Percentiles rank a stretch among this genome's conserved stretches.
Conservation (phyloP, 2,888 invertebrate species). For the Clepsis dumicolana region DNA sequence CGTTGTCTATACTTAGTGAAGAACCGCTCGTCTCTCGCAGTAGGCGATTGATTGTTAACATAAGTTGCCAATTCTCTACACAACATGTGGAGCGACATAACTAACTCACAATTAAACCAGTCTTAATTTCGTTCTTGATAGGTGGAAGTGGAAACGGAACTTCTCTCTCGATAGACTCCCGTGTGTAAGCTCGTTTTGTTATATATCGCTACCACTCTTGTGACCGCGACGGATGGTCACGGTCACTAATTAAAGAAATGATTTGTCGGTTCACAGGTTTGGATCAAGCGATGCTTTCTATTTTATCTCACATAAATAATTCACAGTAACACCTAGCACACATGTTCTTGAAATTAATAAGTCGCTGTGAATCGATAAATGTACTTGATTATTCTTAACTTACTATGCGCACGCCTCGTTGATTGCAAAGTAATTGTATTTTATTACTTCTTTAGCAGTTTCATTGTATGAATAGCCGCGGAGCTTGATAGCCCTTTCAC, state of each 20-base stretch:
- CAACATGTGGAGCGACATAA: neutral
- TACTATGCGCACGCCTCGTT: conserved; percentile 29
- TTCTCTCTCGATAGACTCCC: conserved; percentile 44
- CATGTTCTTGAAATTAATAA: conserved; percentile 23
- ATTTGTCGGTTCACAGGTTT: conserved; percentile 66
- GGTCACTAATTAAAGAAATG: conserved; percentile 68
- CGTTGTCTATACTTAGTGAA: no score
- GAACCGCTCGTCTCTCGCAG: no score
- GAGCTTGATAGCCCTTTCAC: conserved; percentile 47
- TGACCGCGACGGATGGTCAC: conserved; percentile 56
- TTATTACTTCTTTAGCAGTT: conserved; percentile 46
- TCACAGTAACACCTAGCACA: conserved; percentile 9
- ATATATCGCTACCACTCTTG: conserved; percentile 41
- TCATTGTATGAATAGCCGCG: conserved; percentile 46
- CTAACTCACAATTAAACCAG: neutral
- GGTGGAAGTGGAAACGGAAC: conserved; percentile 16
- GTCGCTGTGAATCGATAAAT: neutral
- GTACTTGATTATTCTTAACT: neutral
- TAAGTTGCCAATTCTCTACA: neutral
- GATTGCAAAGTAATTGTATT: conserved; percentile 35
- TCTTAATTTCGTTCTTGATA: neutral
- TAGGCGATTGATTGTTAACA: no score
- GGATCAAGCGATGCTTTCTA: conserved; percentile 63
- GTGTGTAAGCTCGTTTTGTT: conserved; percentile 35
- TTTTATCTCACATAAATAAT: conserved; percentile 45